Evolutionary conservation across 37 sponge, comb jelly and placozoan genomes (phyloP), one percentile per base, ranked within the genome.

Genomic region (Halichondria panicea): DNA sequence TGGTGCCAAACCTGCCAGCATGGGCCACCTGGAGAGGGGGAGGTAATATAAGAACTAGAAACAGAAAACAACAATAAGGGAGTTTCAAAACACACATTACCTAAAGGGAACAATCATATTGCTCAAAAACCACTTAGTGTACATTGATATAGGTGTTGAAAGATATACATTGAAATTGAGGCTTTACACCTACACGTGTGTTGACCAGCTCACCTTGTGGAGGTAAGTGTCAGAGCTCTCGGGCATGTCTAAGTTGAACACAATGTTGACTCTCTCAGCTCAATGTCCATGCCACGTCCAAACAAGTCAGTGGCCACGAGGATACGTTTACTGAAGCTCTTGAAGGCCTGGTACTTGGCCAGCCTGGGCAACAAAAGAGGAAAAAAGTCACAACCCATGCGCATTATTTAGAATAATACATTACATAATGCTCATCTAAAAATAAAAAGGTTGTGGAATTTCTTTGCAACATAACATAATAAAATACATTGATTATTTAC

Each of bases 241-340:
- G 32, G 99, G 99, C 99, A 98, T 98, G 79, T 98, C 99, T 63
- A 95, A 98, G 79, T 98, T 98, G 82, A 98, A 89, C 31, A 95
- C 99, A 63, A 98, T 98, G 71, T 95, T 98, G 32, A 98, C 96
- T 55, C 96, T 79, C 70, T 98, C n/a, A n/a, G n/a, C n/a, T n/a
- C 99, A 36, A 98, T 98, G 74, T 98, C 99, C 93, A 98, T 98
- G 32, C 99, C 99, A 32, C 99, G 79, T 25, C 99, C 99, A 74
- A 98, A 98, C 43, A 98, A 84, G 55, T 98, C 92, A 7, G 99
- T 98, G 15, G 96, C 91, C 1, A 95, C 96, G 68, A 98, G 80
- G 71, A 98, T 98, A 24, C 99, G 67, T 75, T 98, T 98, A 79
- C 91, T 84, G 72, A 98, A 98, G 66, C 78, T 87, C 85, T 95